These are phyloP conservation scores for Tetragonula carbonaria DNA, from an alignment of 2,888 invertebrate genomes.

Conservation along the genomic window DNA sequence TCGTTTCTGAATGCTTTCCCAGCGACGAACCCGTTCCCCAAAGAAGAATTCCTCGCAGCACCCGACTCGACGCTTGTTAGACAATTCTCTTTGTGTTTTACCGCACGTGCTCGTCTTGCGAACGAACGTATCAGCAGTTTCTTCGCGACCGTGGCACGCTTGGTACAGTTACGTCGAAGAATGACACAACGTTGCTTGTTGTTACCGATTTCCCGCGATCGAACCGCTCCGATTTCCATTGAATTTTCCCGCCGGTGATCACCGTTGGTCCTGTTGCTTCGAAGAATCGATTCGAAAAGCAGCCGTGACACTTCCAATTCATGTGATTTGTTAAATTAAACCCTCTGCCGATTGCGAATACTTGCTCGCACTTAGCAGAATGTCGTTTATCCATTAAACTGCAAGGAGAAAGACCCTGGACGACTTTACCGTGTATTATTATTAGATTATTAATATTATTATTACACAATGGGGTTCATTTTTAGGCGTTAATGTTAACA, in stretches of 20 bases:
- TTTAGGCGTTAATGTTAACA: neutral
- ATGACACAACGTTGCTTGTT: slow-evolving; percentile 11
- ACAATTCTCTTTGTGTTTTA: slow-evolving; percentile 19
- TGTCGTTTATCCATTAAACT: neutral
- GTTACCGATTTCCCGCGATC: neutral
- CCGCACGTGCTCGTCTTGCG: slow-evolving; percentile 21
- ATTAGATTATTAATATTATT: neutral
- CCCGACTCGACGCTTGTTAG: neutral
- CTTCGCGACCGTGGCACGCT: slow-evolving; percentile 58
- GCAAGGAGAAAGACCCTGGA: neutral
- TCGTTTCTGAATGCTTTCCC: neutral
- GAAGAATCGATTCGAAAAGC: neutral
- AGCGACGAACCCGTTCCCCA: too few species aligned
- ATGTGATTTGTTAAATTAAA: neutral
- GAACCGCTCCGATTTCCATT: neutral
- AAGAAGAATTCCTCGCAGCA: neutral
- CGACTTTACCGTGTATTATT: neutral
- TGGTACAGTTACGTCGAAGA: slow-evolving; percentile 34
- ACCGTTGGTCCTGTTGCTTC: neutral
- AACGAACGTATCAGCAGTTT: slow-evolving; percentile 22
- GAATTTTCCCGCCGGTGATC: neutral
- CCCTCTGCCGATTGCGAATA: neutral
- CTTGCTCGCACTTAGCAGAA: neutral
- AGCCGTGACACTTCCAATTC: neutral
- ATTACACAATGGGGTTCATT: neutral